phyloP scores from a whole-genome alignment of 2,113 vertebrate genomes.

The Cardinalis cardinalis region DNA sequence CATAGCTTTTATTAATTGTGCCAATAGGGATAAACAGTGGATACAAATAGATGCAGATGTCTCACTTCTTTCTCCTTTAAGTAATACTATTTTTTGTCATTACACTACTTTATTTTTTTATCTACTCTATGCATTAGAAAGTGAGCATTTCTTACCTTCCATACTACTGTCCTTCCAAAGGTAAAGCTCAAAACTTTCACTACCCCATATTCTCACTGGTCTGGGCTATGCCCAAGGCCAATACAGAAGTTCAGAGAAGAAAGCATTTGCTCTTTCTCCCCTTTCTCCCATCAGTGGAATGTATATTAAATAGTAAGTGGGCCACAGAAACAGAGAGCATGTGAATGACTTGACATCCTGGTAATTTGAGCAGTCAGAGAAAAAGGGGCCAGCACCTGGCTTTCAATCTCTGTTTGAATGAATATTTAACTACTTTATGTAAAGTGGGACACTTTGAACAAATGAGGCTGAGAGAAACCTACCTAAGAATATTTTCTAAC shows the following conservation, averaged over 20 bases:
- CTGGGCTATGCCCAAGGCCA: neutral
- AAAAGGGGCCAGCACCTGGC: constrained; percentile 52
- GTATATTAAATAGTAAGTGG: constrained; percentile 46
- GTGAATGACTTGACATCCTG: constrained; percentile 27
- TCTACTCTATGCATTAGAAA: neutral
- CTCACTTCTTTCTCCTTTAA: constrained; percentile 54
- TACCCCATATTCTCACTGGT: rapidly evolving
- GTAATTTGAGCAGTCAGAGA: constrained; percentile 47
- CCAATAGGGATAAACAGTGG: constrained; percentile 66
- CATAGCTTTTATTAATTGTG: constrained; percentile 70
- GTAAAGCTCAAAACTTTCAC: neutral
- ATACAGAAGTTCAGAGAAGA: neutral
- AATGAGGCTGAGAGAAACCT: constrained; percentile 29
- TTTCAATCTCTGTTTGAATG: constrained; percentile 45
- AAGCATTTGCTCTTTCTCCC: constrained; percentile 10
- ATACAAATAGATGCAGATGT: constrained; percentile 69
- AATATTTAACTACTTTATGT: constrained; percentile 61
- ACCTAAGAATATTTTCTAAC: constrained; percentile 49
- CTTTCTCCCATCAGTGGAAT: constrained; percentile 10
- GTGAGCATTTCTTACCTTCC: neutral
- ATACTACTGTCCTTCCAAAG: neutral
- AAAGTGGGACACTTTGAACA: constrained; percentile 45
- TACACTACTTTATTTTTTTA: neutral
- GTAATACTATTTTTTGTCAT: constrained; percentile 5
- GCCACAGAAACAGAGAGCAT: constrained; percentile 25